phyloP scores from a whole-genome alignment of 2,888 invertebrate species.

The Epistrophe eligans region DNA sequence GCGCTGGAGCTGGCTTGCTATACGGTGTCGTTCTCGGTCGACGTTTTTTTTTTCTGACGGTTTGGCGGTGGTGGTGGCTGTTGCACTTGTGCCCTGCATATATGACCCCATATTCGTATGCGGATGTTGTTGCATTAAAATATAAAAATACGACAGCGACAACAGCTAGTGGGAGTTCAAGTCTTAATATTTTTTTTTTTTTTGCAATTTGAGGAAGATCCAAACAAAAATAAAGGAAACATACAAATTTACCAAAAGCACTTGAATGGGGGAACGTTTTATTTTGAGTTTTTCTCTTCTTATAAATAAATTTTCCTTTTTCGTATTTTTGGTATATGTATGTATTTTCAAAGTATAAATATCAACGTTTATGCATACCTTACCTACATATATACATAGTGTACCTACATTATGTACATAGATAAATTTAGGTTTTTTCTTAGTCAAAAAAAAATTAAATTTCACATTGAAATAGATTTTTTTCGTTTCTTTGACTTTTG shows the following conservation, averaged over 20 bases:
- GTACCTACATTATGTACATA: too few relatives aligned
- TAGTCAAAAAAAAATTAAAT: neutral
- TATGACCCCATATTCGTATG: constrained; percentile 53
- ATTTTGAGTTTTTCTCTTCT: constrained; percentile 15
- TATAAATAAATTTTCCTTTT: neutral
- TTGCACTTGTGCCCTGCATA: constrained; percentile 45
- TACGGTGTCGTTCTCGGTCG: constrained; percentile 12
- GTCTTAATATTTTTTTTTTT: constrained; percentile 16
- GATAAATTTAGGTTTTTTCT: too few relatives aligned
- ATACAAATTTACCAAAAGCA: constrained; percentile 20
- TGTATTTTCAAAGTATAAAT: constrained; percentile 17
- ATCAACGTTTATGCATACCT: neutral
- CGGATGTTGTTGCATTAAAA: constrained; percentile 62
- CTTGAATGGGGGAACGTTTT: constrained; percentile 42
- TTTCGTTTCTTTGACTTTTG: neutral
- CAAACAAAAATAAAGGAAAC: constrained; percentile 16
- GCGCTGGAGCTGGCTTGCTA: neutral
- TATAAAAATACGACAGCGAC: constrained; percentile 35
- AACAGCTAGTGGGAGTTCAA: constrained; percentile 36
- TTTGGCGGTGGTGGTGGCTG: neutral
- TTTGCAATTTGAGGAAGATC: constrained; percentile 48
- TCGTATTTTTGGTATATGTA: neutral
- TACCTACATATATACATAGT: neutral
- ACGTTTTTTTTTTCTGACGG: too few relatives aligned
- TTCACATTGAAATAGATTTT: constrained; percentile 2